Base-by-base conservation (phyloP, 2,888 invertebrate genomes). In the Dermolepida albohirtum region DNA sequence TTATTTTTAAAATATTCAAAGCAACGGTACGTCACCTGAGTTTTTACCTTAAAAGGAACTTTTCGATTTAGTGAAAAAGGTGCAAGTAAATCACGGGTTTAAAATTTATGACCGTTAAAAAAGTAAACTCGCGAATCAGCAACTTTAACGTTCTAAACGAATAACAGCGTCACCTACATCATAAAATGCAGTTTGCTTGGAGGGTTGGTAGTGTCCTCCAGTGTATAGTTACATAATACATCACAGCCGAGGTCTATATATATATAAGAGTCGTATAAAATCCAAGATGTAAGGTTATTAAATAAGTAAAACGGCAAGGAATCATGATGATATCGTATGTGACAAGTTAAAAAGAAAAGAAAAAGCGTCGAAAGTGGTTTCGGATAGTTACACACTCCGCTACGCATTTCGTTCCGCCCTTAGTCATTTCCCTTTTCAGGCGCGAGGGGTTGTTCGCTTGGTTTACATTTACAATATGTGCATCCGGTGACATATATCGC, bases 381-480 rank as follows among this genome's bases (percentile, higher is more conserved):
- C 59, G 59, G 59, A 44, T 59, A 59, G 59, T 59, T 59, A 59
- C 44, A 59, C 34, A 47, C 17, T 59, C 29, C 29, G 29, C 44
- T 59, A 44, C 14, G 44, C 29, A 12, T 27, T n/a, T 5, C 59
- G 6, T 12, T 17, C 16, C 40, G 17, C 41, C 10, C 40, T 40
- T 47, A 47, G 17, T 16, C 47, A 34, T 34, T 34, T 34, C 34
- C 34, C 34, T 34, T 34, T 34, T 47, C 17, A 47, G 17, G 12
- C 12, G 40, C 22, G 59, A 29, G 27, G 59, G 44, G 44, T 44
- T 12, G 47, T 16, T 29, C 34, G 44, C 57, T 27, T n/a, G 34
- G 57, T 59, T 59, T 59, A 59, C 57, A 59, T 59, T 59, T 59
- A 59, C 44, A 47, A 44, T 59, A 59, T 59, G 59, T 47, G 34